A percentile compares a stretch with the other conserved stretches of the same genome.
Conservation (phyloP, 2,797 vertebrate genomes). For the Chelonia mydas region DNA sequence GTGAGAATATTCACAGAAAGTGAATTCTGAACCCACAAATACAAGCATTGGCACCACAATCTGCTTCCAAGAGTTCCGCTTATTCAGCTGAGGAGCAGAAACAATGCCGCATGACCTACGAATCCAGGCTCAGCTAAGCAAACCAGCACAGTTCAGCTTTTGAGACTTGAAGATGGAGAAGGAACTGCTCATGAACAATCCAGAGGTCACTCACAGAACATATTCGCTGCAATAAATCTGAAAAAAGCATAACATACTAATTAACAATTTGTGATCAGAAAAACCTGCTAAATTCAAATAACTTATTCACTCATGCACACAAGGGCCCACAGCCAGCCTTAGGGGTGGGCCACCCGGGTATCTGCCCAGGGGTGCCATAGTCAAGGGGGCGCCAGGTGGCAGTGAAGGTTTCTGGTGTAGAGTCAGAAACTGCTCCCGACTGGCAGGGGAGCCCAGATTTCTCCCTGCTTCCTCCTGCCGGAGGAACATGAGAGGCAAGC, state of each 20-base stretch:
- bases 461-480: too few relatives aligned
- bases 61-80: not conserved
- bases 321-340: not conserved
- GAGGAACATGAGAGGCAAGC: too few relatives aligned
- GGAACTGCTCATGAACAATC: not conserved
- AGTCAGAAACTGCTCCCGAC: too few relatives aligned
- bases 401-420: too few relatives aligned
- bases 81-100: not conserved
- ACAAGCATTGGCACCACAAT: not conserved
- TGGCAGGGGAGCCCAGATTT: too few relatives aligned
- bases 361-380: too few relatives aligned
- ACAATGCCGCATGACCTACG: rapidly evolving
- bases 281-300: not conserved
- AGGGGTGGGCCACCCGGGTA: too few relatives aligned
- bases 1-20: not conserved
- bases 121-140: not conserved
- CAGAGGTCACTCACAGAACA: not conserved
- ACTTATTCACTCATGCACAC: not conserved
- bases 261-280: not conserved
- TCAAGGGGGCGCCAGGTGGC: too few relatives aligned
- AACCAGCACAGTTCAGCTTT: not conserved
- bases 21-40: not conserved
- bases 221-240: not conserved
- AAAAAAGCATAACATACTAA: not conserved
- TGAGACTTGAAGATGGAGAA: not conserved